Conservation (phyloP, 2,113 vertebrate species). For the Motacilla tschutschensis region DNA sequence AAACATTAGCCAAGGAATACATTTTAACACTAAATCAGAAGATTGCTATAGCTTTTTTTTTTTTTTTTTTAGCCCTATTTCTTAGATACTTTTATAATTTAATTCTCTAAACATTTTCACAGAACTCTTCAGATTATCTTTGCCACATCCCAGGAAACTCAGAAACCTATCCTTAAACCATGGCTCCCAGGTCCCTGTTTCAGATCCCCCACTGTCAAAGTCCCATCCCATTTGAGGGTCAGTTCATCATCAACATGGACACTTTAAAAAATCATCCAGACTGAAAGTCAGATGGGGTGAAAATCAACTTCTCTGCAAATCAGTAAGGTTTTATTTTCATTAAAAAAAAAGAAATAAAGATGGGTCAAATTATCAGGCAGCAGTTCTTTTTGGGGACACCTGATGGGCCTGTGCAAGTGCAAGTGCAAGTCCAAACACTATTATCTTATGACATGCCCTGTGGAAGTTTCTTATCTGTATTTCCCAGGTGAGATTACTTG, state of each 20-base stretch:
- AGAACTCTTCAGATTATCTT: neutral
- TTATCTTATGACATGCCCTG: slow-evolving; percentile 3
- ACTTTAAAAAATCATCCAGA: neutral
- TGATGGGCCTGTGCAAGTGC: neutral
- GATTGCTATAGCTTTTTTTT: neutral
- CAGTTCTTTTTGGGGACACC: neutral
- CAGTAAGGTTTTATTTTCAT: neutral
- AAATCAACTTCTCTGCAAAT: slow-evolving; percentile 8
- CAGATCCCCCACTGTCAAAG: neutral
- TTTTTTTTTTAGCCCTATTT: neutral
- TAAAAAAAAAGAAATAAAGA: neutral
- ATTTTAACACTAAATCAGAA: neutral
- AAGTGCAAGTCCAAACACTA: neutral
- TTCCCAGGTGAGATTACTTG: slow-evolving; percentile 31
- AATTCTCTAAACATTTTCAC: neutral
- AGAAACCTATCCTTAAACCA: neutral
- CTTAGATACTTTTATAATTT: neutral
- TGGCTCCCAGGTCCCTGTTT: neutral
- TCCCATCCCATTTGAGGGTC: neutral
- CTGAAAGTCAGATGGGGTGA: neutral
- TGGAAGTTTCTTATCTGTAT: slow-evolving; percentile 43
- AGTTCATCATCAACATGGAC: accelerated
- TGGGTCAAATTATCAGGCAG: neutral
- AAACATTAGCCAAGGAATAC: neutral
- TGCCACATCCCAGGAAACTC: neutral